phyloP scores from a whole-genome alignment of 64 coral and sea anemone genomes.

The Montipora foliosa region DNA sequence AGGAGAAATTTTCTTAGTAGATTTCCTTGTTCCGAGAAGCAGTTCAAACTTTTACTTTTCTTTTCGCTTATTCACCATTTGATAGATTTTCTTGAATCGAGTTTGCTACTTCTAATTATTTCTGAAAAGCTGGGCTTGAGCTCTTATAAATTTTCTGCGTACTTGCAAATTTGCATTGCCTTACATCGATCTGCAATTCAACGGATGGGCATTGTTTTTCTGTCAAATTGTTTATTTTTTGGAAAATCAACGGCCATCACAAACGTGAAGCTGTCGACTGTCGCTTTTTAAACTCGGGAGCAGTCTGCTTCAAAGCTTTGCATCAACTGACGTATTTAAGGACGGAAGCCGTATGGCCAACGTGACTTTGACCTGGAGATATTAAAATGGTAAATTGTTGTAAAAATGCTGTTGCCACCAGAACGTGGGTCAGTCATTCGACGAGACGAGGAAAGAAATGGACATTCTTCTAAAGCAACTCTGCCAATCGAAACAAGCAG shows the following conservation, averaged over 20 bases:
- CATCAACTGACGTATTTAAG: no score
- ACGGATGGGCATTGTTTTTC: not conserved
- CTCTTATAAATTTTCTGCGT: not conserved
- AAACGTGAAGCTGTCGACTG: not conserved
- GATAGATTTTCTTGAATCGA: not conserved
- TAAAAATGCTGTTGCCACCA: conserved; percentile 11
- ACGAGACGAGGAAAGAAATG: conserved; percentile 1
- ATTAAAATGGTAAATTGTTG: not conserved
- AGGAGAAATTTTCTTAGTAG: not conserved
- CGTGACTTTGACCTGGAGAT: not conserved
- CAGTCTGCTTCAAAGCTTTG: not conserved
- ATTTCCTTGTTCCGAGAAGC: no score
- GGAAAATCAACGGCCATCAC: conserved; percentile 13
- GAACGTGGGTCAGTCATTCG: conserved; percentile 5
- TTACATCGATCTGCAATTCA: conserved; percentile 20
- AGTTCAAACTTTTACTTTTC: no score
- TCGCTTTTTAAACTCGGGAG: not conserved
- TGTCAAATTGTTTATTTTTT: conserved; percentile 18
- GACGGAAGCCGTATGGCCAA: not conserved
- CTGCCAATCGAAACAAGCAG: conserved; percentile 1
- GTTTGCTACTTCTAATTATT: conserved; percentile 1
- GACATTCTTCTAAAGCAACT: not conserved
- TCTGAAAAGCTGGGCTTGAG: not conserved
- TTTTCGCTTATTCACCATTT: no score
- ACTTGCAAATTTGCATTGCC: conserved; percentile 39